These are phyloP conservation scores for Gadus macrocephalus DNA, from an alignment of 2,113 vertebrate genomes.

Conservation along the genomic window DNA sequence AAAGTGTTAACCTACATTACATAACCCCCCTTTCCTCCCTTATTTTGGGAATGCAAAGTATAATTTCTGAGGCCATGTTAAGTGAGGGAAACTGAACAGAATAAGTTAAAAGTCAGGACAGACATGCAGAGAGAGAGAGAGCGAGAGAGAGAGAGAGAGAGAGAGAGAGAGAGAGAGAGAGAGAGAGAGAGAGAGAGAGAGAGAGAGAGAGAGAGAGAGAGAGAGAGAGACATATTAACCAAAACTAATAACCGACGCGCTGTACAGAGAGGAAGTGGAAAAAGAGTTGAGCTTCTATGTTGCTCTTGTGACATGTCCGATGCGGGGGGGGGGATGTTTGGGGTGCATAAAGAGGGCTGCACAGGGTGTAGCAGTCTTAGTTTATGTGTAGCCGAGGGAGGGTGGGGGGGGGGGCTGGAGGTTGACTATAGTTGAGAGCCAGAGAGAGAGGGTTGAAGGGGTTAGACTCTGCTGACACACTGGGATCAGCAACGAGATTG, in stretches of 20 bases:
- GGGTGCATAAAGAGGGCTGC: conserved; percentile 11
- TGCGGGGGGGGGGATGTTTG: conserved; percentile 13
- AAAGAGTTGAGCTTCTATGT: conserved; percentile 23
- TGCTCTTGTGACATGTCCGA: conserved; percentile 9
- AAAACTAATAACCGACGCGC: conserved; percentile 7
- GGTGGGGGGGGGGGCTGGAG: conserved; percentile 40
- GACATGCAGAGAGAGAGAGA: conserved; percentile 37
- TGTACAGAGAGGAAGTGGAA: conserved; percentile 24
- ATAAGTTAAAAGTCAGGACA: conserved; percentile 37
- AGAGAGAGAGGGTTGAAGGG: conserved; percentile 51
- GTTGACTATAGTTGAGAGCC: conserved; percentile 53
- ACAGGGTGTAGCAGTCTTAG: too few species aligned
- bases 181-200: conserved; percentile 23
- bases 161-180: conserved; percentile 40
- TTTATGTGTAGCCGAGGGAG: conserved; percentile 11
- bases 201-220: conserved; percentile 31
- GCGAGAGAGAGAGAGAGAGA: conserved; percentile 38
- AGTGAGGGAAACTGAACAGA: conserved; percentile 59
- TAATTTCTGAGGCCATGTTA: conserved; percentile 40
- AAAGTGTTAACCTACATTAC: conserved; percentile 42
- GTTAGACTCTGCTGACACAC: conserved; percentile 70
- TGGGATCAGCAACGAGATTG: conserved; percentile 72
- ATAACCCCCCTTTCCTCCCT: conserved; percentile 30
- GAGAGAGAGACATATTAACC: conserved; percentile 40
- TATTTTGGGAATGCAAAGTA: conserved; percentile 46